Evolutionary conservation across 1,140 invertebrate species (phyloP).

Genomic region (Drosophila asahinai): DNA sequence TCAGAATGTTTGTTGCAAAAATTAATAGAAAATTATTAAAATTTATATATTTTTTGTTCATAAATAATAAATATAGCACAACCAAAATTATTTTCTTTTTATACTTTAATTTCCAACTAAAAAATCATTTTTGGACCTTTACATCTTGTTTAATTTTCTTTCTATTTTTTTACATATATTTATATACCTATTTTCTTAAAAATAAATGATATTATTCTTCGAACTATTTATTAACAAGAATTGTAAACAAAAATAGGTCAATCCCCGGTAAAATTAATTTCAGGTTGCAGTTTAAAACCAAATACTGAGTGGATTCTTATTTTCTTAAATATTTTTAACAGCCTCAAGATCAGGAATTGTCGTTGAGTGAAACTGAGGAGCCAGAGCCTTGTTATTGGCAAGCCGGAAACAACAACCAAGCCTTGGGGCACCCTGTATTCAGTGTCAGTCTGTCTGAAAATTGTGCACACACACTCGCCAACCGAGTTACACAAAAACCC

Average conservation of each 20-base stretch:
- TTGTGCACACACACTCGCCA: conserved; percentile 17
- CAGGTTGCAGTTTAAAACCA: background rate
- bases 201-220: background rate
- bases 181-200: background rate
- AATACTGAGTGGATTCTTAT: too few relatives aligned
- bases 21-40: too few relatives aligned
- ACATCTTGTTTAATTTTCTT: background rate
- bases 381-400: conserved; percentile 46
- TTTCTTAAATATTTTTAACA: too few relatives aligned
- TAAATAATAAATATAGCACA: too few relatives aligned
- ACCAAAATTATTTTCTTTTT: too few relatives aligned
- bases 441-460: conserved; percentile 24
- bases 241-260: background rate
- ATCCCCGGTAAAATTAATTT: too few relatives aligned
- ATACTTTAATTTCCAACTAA: too few relatives aligned
- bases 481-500: conserved; percentile 46
- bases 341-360: background rate
- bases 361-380: conserved; percentile 12
- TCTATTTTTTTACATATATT: background rate
- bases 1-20: too few relatives aligned
- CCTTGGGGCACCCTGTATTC: conserved; percentile 21
- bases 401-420: conserved; percentile 30
- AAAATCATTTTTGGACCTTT: too few relatives aligned
- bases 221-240: background rate
- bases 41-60: too few relatives aligned